Evolutionary conservation across 2,113 vertebrate species (phyloP).

Genomic region (Xiphorhynchus elegans): DNA sequence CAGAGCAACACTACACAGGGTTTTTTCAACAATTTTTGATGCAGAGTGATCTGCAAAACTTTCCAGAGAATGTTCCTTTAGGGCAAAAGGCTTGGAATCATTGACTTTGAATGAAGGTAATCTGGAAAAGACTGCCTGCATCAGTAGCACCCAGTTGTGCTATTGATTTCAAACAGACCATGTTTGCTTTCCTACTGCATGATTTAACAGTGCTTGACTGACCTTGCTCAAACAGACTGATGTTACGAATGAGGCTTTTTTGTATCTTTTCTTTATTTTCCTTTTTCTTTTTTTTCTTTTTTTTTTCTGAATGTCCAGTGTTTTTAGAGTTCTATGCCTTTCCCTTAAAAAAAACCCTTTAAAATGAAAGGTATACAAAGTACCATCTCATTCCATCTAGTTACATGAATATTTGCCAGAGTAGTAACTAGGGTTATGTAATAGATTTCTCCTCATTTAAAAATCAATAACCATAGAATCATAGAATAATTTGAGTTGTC

Average conservation of each 20-base stretch:
- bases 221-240: background rate
- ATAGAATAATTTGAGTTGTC: background rate
- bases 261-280: too few species aligned
- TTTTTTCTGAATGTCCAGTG: background rate
- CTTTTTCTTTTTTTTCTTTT: background rate
- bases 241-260: too few species aligned
- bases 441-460: background rate
- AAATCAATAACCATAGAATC: background rate
- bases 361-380: background rate
- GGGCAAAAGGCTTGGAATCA: background rate
- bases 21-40: background rate
- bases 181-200: background rate
- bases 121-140: background rate
- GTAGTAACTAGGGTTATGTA: background rate
- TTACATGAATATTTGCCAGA: background rate
- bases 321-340: background rate
- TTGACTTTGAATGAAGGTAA: constrained; percentile 21
- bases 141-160: background rate
- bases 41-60: background rate
- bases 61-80: background rate
- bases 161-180: background rate
- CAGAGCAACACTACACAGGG: background rate
- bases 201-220: background rate
- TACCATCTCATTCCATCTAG: background rate
- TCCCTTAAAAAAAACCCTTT: background rate